Evolutionary conservation across 2,888 invertebrate species (phyloP).

Genomic region (Lypha dubia): DNA sequence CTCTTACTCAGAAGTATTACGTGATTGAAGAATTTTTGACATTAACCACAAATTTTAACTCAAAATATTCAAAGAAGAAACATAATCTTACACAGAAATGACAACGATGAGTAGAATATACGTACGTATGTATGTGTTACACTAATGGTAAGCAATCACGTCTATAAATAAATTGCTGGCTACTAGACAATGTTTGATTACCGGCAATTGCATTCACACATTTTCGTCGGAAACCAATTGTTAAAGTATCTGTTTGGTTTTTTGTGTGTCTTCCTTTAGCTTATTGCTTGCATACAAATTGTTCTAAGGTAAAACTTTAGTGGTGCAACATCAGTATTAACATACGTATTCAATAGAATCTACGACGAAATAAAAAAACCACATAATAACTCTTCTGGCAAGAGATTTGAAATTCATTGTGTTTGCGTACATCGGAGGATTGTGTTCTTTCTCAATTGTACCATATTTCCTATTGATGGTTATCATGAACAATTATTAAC

Average conservation of each 20-base stretch:
- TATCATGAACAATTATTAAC: constrained; percentile 49
- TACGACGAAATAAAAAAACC: constrained; percentile 13
- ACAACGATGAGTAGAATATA: background rate
- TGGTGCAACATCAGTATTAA: background rate
- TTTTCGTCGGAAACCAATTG: constrained; percentile 67
- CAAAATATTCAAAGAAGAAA: background rate
- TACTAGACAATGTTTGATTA: constrained; percentile 64
- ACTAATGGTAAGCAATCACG: background rate
- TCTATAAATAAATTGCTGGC: constrained; percentile 46
- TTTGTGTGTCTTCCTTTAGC: background rate
- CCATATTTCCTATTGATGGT: background rate
- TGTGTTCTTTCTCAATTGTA: background rate
- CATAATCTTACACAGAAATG: background rate
- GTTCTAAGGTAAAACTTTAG: too few species aligned
- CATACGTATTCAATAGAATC: constrained; percentile 14
- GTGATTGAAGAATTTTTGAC: background rate
- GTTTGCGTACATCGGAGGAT: background rate
- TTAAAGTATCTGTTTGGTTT: constrained; percentile 59
- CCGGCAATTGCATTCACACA: constrained; percentile 66
- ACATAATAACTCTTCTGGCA: constrained; percentile 33
- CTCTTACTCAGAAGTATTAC: background rate
- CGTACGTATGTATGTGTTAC: background rate
- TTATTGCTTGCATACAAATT: background rate
- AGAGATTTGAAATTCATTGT: constrained; percentile 6
- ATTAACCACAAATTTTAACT: constrained; percentile 6